Conservation (phyloP, 1,140 invertebrate genomes). For the Agrypnia vestita region DNA sequence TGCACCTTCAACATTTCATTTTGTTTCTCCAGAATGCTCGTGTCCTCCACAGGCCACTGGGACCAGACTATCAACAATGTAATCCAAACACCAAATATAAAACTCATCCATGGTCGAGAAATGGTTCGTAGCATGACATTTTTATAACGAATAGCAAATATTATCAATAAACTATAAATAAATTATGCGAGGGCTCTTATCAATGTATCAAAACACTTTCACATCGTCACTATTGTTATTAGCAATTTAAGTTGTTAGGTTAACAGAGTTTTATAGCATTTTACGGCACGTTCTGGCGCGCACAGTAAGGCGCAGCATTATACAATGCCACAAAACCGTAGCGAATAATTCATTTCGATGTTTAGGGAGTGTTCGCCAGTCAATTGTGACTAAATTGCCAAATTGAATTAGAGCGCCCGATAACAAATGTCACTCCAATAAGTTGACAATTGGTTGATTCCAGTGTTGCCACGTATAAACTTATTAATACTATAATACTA, state of each 20-base stretch:
- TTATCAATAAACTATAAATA: not conserved
- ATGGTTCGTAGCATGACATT: conserved; percentile 68
- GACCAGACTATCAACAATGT: conserved; percentile 67
- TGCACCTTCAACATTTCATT: conserved; percentile 70
- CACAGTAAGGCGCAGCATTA: not conserved
- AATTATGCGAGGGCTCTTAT: not conserved
- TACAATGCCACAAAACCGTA: not conserved
- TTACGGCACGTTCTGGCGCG: not conserved
- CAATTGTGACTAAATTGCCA: conserved; percentile 41
- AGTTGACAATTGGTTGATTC: conserved; percentile 20
- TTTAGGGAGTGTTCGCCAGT: conserved; percentile 27
- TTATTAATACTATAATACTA: not conserved
- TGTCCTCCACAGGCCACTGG: conserved; percentile 68
- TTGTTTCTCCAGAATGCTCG: conserved; percentile 65
- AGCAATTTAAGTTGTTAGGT: not conserved
- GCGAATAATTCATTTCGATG: not conserved
- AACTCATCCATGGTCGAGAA: conserved; percentile 70
- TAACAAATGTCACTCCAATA: conserved; percentile 37
- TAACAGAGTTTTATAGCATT: not conserved
- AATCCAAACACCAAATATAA: conserved; percentile 68
- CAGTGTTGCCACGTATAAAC: conserved; percentile 12
- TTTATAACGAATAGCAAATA: conserved; percentile 62
- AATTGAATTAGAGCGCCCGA: conserved; percentile 43
- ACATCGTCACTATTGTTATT: not conserved
- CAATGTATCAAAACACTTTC: not conserved